Evolutionary conservation across 2,888 invertebrate species (phyloP).

Genomic region (Spodoptera littoralis): DNA sequence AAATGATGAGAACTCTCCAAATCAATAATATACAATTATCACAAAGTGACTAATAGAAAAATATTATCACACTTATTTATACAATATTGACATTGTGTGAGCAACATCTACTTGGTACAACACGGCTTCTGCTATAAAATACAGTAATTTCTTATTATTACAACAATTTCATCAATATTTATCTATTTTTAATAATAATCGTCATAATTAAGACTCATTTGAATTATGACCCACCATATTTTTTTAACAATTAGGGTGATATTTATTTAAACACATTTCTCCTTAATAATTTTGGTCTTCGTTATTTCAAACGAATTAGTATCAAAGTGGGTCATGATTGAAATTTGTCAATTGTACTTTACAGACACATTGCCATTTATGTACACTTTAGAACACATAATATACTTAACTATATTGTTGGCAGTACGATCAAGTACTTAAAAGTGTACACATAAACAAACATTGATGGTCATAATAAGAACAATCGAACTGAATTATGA

Average conservation of each 20-base stretch:
- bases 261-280: too few relatives aligned
- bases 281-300: not conserved
- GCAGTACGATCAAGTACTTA: constrained; percentile 17
- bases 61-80: constrained; percentile 44
- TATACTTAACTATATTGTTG: constrained; percentile 15
- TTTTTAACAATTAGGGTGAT: too few relatives aligned
- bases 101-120: constrained; percentile 37
- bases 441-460: too few relatives aligned
- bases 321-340: too few relatives aligned
- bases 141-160: constrained; percentile 3
- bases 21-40: constrained; percentile 1
- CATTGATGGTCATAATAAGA: constrained; percentile 9
- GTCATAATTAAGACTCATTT: not conserved
- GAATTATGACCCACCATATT: too few relatives aligned
- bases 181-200: not conserved
- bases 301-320: too few relatives aligned
- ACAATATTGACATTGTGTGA: constrained; percentile 49
- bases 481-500: not conserved
- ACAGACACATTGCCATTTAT: not conserved
- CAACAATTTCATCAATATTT: constrained; percentile 4
- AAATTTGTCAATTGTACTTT: not conserved
- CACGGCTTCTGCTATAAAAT: constrained; percentile 10
- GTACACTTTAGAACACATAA: constrained; percentile 19
- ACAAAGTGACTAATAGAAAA: constrained; percentile 49
- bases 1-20: not conserved